Evolutionary conservation across 2,113 vertebrate species (phyloP).

Genomic region (Turnix velox): DNA sequence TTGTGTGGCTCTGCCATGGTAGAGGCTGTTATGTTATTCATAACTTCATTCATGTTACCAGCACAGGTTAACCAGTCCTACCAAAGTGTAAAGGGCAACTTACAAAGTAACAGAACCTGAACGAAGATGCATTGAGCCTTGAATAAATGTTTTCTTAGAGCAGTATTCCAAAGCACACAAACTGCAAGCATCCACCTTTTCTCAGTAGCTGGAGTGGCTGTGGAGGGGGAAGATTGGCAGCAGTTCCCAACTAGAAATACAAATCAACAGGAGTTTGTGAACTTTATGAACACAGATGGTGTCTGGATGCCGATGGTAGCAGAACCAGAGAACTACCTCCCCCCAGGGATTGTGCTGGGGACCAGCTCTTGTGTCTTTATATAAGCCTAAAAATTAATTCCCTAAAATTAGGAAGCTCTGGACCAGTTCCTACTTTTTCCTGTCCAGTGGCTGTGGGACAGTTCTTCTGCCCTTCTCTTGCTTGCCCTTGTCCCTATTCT

Average conservation of each 20-base stretch:
- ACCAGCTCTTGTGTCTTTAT: background rate
- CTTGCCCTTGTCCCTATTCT: background rate
- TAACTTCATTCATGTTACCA: accelerated
- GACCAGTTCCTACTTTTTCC: background rate
- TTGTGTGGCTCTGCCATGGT: background rate
- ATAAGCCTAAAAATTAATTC: no score
- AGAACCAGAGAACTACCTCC: background rate
- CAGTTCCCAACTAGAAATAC: background rate
- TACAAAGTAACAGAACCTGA: background rate
- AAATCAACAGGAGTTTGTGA: background rate
- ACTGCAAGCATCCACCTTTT: background rate
- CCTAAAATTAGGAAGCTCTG: background rate
- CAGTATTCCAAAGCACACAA: background rate
- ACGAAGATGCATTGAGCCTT: background rate
- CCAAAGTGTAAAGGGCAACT: background rate
- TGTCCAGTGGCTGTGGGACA: background rate
- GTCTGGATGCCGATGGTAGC: background rate
- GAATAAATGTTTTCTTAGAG: background rate
- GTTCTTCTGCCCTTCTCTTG: background rate
- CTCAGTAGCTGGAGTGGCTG: background rate
- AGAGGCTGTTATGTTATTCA: background rate
- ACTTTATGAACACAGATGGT: background rate
- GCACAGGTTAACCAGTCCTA: background rate
- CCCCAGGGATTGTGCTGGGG: background rate
- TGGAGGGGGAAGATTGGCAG: background rate